Evolutionary conservation across 2,888 invertebrate species (phyloP), one percentile per base, ranked within the genome.

Genomic region (Chloroclysta siterata): DNA sequence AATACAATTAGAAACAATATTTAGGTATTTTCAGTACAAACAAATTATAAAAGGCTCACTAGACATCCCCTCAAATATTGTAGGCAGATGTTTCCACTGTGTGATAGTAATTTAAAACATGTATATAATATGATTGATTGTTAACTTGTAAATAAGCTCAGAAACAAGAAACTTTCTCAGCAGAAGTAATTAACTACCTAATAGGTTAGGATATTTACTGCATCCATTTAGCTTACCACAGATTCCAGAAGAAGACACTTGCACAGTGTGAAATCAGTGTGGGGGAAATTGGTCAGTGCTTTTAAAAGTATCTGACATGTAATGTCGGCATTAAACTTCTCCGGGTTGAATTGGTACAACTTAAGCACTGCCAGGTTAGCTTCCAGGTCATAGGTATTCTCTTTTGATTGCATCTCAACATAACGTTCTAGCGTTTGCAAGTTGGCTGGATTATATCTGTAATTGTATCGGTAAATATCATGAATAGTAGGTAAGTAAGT

Each of bases 201-300:
- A 11, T 39, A 39, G 11, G 36, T 39, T 11, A 39, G 1, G 11
- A 11, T 11, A 39, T 39, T 39, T 10, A 39, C 36, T 11, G 36
- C 11, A 39, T 39, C 36, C 36, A 39, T 39, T 11, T 33, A 33
- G 33, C 65, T 87, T 78, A 92, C 92, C 74, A 93, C 90, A 69
- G 93, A 91, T 73, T 97, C 97, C 71, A 97, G 96, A 64, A 99
- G 94, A 60, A 99, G 94, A 86, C 99, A 99, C 90, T 99, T 99
- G 93, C 99, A 99, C 71, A 99, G 94, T 52, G 98, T 98, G 83
- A 99, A 99, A 89, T 99, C 99, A 8, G 99, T 98, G 81, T 99
- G 98, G 0, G 99, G 99, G 74, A 99, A 95, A 88, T 99, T 99
- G 10, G 99, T 99, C 47, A 99, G 92, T 1, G 99, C 98, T 86